Evolutionary conservation across 2,888 invertebrate species (phyloP).

Genomic region (Portevinia maculata): DNA sequence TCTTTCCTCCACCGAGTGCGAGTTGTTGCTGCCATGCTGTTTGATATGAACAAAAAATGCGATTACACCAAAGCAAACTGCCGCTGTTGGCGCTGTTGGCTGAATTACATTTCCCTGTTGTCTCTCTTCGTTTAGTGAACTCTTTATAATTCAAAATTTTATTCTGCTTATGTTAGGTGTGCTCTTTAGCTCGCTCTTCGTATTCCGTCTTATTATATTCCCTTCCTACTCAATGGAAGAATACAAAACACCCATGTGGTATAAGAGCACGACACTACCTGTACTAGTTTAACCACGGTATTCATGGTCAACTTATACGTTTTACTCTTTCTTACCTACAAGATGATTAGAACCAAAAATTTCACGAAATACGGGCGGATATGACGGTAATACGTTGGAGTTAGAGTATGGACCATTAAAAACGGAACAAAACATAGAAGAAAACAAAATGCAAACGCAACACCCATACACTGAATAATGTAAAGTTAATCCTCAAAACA

Average conservation of each 20-base stretch:
- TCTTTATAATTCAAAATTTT: constrained; percentile 41
- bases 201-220: constrained; percentile 1
- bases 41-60: too few species aligned
- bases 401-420: too few species aligned
- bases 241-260: constrained; percentile 55
- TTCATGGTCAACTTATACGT: constrained; percentile 63
- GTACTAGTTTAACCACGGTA: constrained; percentile 42
- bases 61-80: too few species aligned
- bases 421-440: background rate
- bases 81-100: background rate
- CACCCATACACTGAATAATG: constrained; percentile 36
- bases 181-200: constrained; percentile 51
- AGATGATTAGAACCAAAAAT: constrained; percentile 14
- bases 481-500: constrained; percentile 43
- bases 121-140: constrained; percentile 29
- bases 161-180: constrained; percentile 23
- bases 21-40: too few species aligned
- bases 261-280: constrained; percentile 19
- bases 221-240: too few species aligned
- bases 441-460: constrained; percentile 38
- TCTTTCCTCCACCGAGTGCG: background rate
- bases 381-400: too few species aligned
- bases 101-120: constrained; percentile 17
- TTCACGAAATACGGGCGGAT: background rate
- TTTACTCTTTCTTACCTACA: constrained; percentile 18